These are phyloP conservation scores for Cepaea nemoralis DNA, from an alignment of 1,140 invertebrate genomes.

Conservation along the genomic window DNA sequence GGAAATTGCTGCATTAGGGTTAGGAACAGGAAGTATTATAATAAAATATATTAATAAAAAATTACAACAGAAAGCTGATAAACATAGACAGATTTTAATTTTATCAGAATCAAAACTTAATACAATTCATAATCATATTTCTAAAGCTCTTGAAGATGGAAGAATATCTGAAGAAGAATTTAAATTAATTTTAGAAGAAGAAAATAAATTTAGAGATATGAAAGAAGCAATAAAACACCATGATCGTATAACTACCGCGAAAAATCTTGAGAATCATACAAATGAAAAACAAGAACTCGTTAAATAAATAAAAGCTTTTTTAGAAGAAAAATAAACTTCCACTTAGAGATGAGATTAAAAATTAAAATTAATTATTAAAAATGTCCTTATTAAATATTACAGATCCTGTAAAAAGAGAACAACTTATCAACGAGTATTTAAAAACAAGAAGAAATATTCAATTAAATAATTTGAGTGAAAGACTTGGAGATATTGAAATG, in stretches of 20 bases:
- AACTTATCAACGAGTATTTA: neutral
- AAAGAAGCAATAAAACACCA: neutral
- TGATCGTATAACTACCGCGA: neutral
- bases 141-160: neutral
- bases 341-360: neutral
- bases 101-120: neutral
- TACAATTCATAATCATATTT: conserved; percentile 9
- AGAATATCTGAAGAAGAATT: conserved; percentile 4
- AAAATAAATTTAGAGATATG: neutral
- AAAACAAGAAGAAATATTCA: conserved; percentile 15
- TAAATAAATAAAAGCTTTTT: neutral
- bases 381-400: neutral
- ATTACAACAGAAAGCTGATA: neutral
- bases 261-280: neutral
- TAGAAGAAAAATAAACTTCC: neutral
- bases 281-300: neutral
- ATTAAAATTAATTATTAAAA: neutral
- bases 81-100: neutral
- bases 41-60: neutral
- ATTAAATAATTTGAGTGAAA: neutral
- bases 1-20: conserved; percentile 3
- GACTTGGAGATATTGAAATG: neutral
- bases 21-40: neutral
- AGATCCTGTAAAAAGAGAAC: neutral
- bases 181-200: neutral